Conservation (phyloP, 1,140 invertebrate genomes). For the Trichonephila inaurata region DNA sequence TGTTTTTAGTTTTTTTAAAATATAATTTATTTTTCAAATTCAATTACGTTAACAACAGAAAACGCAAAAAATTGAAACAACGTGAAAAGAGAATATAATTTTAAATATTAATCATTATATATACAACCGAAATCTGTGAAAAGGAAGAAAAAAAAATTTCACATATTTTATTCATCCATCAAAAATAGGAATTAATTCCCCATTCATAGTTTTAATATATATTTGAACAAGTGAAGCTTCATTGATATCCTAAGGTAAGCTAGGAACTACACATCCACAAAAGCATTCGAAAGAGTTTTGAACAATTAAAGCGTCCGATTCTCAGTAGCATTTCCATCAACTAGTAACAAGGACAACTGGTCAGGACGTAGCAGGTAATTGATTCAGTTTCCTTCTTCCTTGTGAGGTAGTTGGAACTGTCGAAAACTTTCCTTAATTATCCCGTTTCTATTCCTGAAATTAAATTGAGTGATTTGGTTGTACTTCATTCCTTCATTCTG, state of each 20-base stretch:
- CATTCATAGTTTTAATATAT: neutral
- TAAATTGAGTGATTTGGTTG: neutral
- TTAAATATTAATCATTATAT: too few relatives aligned
- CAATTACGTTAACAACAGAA: too few relatives aligned
- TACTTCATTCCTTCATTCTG: too few relatives aligned
- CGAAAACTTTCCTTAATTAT: neutral
- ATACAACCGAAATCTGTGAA: too few relatives aligned
- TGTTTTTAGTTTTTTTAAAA: too few relatives aligned
- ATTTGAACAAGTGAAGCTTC: neutral
- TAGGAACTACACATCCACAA: slow-evolving; percentile 27
- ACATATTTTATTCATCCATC: too few relatives aligned
- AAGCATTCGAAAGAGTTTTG: slow-evolving; percentile 30
- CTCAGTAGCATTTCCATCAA: slow-evolving; percentile 34
- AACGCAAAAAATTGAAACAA: too few relatives aligned
- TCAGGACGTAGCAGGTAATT: slow-evolving; percentile 39
- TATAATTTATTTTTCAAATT: too few relatives aligned
- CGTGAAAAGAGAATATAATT: too few relatives aligned
- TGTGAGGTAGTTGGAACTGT: neutral
- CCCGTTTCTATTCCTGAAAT: slow-evolving; percentile 16
- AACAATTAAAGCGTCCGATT: slow-evolving; percentile 31
- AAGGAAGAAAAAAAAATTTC: too few relatives aligned
- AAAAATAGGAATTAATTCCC: too few relatives aligned
- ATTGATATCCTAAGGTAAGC: slow-evolving; percentile 19
- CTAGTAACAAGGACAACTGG: slow-evolving; percentile 35
- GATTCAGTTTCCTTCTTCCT: slow-evolving; percentile 49